Evolutionary conservation across 2,888 invertebrate species (phyloP), one percentile per base, ranked within the genome.

Genomic region (Clostera curtula): DNA sequence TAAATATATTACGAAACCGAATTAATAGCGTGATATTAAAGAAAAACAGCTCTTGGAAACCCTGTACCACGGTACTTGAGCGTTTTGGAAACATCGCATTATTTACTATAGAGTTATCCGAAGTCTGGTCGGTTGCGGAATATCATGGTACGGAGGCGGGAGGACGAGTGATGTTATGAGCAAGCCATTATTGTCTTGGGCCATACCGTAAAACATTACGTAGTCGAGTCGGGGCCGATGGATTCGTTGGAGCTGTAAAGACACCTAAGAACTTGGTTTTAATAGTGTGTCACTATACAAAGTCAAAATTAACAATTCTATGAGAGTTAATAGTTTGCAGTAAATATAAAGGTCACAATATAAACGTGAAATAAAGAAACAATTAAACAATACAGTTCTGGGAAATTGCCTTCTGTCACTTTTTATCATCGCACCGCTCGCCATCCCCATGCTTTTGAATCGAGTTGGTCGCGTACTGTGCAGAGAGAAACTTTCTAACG

Each of bases 151-250:
- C 71, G 48, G 53, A 59, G 75, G 64, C 57, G 45, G 51, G 66
- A 68, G 71, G 74, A 80, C 79, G 83, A 83, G 83, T 83, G 75
- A 83, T 83, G 83, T 83, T 83, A 83, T 83, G 83, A 83, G 83
- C 82, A 74, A 77, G 68, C 82, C 83, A 83, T 83, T 83, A 83
- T 83, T 83, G 83, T 83, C 82, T 82, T 80, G 75, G 74, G 75
- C 80, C 76, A 83, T 83, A 80, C 82, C 82, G 82, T 83, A 83
- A 82, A 83, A 76, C 80, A 82, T 82, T 80, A 82, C 79, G 75
- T 68, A 82, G 77, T 70, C 66, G 70, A 67, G 59, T 65, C 70
- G 68, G 63, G 65, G 65, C 63, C 56, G 58, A 53, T 45, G 55
- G 55, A 72, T 66, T 59, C 52, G 65, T 56, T 46, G 43, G 77